A percentile compares a stretch with the other conserved stretches of the same genome.
phyloP scores from a whole-genome alignment of 2,888 invertebrate species.

The Cosmorhoe ocellata region DNA sequence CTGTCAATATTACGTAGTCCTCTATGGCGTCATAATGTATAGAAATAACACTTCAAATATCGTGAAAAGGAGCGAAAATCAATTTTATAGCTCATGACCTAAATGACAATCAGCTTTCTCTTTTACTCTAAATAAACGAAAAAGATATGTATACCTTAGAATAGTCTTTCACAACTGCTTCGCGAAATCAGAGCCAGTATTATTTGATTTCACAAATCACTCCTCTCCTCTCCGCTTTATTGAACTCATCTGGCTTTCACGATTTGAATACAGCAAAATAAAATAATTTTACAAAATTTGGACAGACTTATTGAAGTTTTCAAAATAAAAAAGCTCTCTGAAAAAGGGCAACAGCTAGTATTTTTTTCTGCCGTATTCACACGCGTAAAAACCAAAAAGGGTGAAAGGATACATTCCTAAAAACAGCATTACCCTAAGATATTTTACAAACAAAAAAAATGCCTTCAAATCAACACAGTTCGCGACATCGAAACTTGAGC shows the following conservation, averaged over 20 bases:
- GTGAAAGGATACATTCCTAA: slow-evolving; percentile 77
- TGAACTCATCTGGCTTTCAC: not conserved
- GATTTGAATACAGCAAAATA: slow-evolving; percentile 3
- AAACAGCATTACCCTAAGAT: slow-evolving; percentile 42
- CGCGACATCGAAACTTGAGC: slow-evolving; percentile 77
- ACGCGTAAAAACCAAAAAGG: slow-evolving; percentile 48
- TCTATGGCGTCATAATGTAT: no score
- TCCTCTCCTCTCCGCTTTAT: no score
- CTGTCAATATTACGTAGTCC: no score
- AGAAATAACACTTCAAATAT: no score
- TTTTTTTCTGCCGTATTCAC: slow-evolving; percentile 11
- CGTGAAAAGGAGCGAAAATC: no score
- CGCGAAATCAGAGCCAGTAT: no score
- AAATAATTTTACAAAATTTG: slow-evolving; percentile 8
- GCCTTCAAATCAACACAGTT: slow-evolving; percentile 53
- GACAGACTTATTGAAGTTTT: slow-evolving; percentile 10
- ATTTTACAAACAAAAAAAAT: slow-evolving; percentile 36
- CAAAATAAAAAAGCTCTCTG: not conserved
- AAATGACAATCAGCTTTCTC: no score
- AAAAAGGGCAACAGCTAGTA: not conserved
- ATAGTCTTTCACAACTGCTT: no score
- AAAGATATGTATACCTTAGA: no score
- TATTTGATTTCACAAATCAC: no score
- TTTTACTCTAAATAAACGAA: no score
- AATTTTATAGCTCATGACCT: no score